phyloP scores from a whole-genome alignment of 2,888 invertebrate species.

The Leuctra nigra region DNA sequence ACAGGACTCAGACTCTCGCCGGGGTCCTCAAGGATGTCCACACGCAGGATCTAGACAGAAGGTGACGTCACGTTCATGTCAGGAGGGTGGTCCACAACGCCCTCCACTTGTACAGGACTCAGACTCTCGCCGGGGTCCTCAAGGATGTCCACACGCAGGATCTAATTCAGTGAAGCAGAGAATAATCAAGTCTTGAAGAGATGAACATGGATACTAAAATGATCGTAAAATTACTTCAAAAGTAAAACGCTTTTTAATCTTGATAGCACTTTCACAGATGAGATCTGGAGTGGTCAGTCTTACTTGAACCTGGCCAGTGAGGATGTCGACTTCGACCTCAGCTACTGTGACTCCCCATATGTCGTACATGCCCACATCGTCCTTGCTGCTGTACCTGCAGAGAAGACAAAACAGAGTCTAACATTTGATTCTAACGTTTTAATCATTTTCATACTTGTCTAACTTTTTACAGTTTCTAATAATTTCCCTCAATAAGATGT shows the following conservation, averaged over 20 bases:
- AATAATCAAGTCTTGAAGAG: no score
- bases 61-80: no score
- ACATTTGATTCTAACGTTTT: not conserved
- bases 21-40: not conserved
- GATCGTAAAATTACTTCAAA: no score
- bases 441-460: not conserved
- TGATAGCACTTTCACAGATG: no score
- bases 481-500: no score
- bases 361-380: slow-evolving; percentile 48
- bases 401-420: not conserved
- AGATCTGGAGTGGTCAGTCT: no score
- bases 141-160: slow-evolving; percentile 61
- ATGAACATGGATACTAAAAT: no score
- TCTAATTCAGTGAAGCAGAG: no score
- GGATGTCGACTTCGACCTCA: slow-evolving; percentile 70
- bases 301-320: slow-evolving; percentile 62
- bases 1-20: not conserved
- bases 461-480: not conserved
- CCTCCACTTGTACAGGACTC: no score
- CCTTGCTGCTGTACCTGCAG: slow-evolving; percentile 41
- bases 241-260: no score
- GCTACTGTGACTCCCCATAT: slow-evolving; percentile 57
- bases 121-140: slow-evolving; percentile 60
- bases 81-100: no score
- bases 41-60: no score